Conservation (phyloP, 2,888 invertebrate genomes). For the Chironomus riparius region DNA sequence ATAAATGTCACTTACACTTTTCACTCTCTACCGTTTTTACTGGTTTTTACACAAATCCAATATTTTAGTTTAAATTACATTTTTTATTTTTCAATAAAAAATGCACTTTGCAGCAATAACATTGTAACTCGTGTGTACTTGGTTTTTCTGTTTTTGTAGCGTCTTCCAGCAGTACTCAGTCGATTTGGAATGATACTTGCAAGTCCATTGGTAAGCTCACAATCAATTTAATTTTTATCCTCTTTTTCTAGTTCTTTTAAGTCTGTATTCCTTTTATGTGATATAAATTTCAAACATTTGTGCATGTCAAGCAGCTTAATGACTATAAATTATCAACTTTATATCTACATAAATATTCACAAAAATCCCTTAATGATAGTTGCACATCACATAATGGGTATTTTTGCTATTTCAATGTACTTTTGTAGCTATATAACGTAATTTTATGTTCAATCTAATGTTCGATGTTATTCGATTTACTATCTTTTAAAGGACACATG, state of each 20-base stretch:
- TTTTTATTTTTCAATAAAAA: not conserved
- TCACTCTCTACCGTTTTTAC: too few relatives aligned
- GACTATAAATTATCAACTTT: not conserved
- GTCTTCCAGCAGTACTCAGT: constrained; percentile 91
- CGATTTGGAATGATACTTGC: constrained; percentile 93
- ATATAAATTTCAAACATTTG: not conserved
- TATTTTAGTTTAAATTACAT: too few relatives aligned
- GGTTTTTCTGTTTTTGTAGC: constrained; percentile 56
- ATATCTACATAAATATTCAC: not conserved
- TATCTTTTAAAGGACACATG: too few relatives aligned
- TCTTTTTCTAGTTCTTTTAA: not conserved
- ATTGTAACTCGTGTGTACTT: constrained; percentile 36
- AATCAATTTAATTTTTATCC: not conserved
- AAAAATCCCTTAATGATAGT: not conserved
- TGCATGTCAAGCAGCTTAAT: not conserved
- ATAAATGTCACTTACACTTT: too few relatives aligned
- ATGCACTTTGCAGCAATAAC: constrained; percentile 7
- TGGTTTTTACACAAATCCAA: too few relatives aligned
- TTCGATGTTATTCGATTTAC: too few relatives aligned
- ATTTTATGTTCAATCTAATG: too few relatives aligned
- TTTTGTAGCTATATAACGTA: not conserved
- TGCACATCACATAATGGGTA: not conserved
- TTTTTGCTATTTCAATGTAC: not conserved
- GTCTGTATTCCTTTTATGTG: not conserved
- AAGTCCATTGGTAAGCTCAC: constrained; percentile 82